Conservation (phyloP, 2,113 vertebrate genomes). For the Gavialis gangeticus region DNA sequence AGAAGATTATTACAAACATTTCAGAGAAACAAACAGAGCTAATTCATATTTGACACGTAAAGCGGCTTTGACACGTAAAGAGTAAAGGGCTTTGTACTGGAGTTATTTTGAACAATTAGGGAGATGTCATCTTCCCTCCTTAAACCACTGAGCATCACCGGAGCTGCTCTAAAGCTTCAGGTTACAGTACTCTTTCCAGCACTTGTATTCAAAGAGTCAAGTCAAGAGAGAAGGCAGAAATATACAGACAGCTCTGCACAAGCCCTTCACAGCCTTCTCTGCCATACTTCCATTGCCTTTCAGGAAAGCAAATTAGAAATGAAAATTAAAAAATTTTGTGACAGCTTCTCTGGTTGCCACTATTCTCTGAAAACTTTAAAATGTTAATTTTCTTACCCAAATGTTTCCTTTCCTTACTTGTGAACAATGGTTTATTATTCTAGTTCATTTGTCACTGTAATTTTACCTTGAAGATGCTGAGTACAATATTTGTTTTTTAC, state of each 20-base stretch:
- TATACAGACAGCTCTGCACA: neutral
- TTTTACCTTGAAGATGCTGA: neutral
- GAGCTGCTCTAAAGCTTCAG: neutral
- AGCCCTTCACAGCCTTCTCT: neutral
- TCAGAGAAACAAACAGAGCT: neutral
- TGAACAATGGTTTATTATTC: slow-evolving; percentile 8
- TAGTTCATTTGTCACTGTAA: neutral
- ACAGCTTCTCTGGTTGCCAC: neutral
- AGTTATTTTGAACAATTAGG: neutral
- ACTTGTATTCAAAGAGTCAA: neutral
- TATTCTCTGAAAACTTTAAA: neutral
- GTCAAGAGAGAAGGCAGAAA: neutral
- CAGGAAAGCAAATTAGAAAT: too few relatives aligned
- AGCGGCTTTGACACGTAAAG: neutral
- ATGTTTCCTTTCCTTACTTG: neutral
- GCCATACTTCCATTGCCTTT: neutral
- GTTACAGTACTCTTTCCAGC: neutral
- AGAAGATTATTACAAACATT: neutral
- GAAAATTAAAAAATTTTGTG: neutral
- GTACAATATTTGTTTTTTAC: neutral
- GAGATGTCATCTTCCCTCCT: neutral
- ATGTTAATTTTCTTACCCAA: neutral
- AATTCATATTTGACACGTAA: neutral
- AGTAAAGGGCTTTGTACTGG: neutral
- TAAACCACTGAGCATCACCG: neutral